Evolutionary conservation across 92 coral and sea anemone species (phyloP).

Genomic region (Heteractis magnifica): DNA sequence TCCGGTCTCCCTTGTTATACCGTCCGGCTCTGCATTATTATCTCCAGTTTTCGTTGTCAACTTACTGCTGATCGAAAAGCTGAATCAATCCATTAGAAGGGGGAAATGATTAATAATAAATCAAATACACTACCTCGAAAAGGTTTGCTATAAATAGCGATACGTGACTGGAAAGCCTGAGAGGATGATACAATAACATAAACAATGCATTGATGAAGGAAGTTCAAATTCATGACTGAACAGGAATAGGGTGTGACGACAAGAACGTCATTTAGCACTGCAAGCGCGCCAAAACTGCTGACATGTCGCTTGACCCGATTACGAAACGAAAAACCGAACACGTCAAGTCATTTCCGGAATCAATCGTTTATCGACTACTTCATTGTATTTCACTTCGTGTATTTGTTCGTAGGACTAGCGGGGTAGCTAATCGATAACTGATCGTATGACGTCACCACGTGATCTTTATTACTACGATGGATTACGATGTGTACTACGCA

Average conservation of each 20-base stretch:
- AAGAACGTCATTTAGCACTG: conserved; percentile 40
- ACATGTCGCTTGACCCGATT: conserved; percentile 9
- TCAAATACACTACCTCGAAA: neutral
- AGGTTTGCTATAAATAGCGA: neutral
- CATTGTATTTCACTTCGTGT: neutral
- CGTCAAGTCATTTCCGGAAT: neutral
- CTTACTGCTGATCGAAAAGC: neutral
- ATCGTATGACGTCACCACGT: conserved; percentile 30
- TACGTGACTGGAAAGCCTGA: neutral
- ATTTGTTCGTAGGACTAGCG: neutral
- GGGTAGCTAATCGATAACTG: conserved; percentile 16
- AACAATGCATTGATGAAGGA: neutral
- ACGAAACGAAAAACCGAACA: conserved; percentile 11
- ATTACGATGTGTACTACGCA: neutral
- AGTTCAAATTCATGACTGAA: conserved; percentile 8
- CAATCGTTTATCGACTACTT: neutral
- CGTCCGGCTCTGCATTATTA: neutral
- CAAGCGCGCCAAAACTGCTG: conserved; percentile 64
- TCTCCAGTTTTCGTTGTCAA: neutral
- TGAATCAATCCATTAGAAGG: neutral
- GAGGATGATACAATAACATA: neutral
- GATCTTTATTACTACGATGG: conserved; percentile 15
- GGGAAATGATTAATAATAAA: neutral
- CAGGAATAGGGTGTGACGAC: conserved; percentile 30
- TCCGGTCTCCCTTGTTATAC: neutral